A percentile compares a stretch with the other conserved stretches of the same genome.
These are phyloP conservation scores for Sebastiscus albofasciatus DNA, from an alignment of 2,797 vertebrate species.

Conservation along the genomic window DNA sequence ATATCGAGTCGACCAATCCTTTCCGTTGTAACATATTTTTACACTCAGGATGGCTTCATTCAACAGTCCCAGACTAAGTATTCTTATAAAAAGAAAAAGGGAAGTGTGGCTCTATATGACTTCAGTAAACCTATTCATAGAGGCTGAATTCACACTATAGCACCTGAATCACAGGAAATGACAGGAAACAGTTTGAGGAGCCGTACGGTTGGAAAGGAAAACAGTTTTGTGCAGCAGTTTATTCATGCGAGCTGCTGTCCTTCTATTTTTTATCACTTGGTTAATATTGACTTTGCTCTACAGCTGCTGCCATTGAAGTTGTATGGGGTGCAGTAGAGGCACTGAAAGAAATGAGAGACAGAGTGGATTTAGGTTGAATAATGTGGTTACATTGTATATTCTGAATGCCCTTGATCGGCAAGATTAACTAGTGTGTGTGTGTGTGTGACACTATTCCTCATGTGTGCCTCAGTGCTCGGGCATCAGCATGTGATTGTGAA, in stretches of 20 bases:
- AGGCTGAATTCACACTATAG: slow-evolving; percentile 11
- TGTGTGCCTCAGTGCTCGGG: slow-evolving; percentile 40
- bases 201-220: slow-evolving; percentile 9
- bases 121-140: slow-evolving; percentile 24
- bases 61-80: not conserved
- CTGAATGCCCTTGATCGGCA: slow-evolving; percentile 58
- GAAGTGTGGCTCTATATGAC: slow-evolving; percentile 2
- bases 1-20: not conserved
- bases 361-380: slow-evolving; percentile 35
- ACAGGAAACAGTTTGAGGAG: slow-evolving; percentile 24
- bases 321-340: slow-evolving; percentile 25
- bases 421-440: slow-evolving; percentile 37
- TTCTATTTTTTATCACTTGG: slow-evolving; percentile 51
- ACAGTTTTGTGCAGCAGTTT: slow-evolving; percentile 45
- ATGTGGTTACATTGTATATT: slow-evolving; percentile 47
- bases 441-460: not conserved
- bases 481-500: slow-evolving; percentile 74
- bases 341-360: slow-evolving; percentile 22
- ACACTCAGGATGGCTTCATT: not conserved
- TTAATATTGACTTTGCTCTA: slow-evolving; percentile 64
- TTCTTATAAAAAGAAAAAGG: not conserved
- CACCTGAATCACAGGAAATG: slow-evolving; percentile 38
- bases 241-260: slow-evolving; percentile 40
- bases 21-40: not conserved
- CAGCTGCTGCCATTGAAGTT: slow-evolving; percentile 63